phyloP scores from a whole-genome alignment of 1,140 invertebrate genomes.

The Zaprionus nigranus region DNA sequence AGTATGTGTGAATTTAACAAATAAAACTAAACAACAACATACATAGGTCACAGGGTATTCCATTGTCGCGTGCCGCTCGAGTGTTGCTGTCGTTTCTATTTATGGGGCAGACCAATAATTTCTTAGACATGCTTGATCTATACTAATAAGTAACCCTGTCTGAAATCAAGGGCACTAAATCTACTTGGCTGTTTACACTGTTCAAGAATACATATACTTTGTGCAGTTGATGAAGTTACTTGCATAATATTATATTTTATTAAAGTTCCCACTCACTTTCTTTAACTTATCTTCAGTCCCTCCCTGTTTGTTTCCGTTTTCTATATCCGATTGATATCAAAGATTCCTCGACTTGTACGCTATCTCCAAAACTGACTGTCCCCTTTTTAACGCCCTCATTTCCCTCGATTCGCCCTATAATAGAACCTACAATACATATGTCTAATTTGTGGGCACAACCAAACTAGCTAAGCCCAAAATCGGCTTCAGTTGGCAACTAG shows the following conservation, averaged over 20 bases:
- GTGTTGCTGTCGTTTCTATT: too few species aligned
- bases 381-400: neutral
- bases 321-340: neutral
- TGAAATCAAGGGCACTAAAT: too few species aligned
- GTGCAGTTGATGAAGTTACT: too few species aligned
- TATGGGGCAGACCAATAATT: too few species aligned
- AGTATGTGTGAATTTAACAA: too few species aligned
- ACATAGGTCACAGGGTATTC: too few species aligned
- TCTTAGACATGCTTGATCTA: too few species aligned
- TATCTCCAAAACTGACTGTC: too few species aligned
- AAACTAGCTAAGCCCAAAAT: conserved; percentile 8
- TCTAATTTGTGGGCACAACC: neutral
- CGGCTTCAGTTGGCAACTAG: conserved; percentile 27
- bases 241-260: neutral
- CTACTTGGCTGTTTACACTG: too few species aligned
- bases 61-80: too few species aligned
- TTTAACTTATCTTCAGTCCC: neutral
- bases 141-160: too few species aligned
- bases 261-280: neutral
- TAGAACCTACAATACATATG: neutral
- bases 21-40: too few species aligned
- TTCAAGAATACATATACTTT: neutral
- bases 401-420: neutral
- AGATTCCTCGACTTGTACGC: neutral
- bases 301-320: neutral